Percentiles rank a stretch among this genome's conserved stretches.
Evolutionary conservation across 2,797 vertebrate species (phyloP).

Genomic region (Pyrrhura leucotis): DNA sequence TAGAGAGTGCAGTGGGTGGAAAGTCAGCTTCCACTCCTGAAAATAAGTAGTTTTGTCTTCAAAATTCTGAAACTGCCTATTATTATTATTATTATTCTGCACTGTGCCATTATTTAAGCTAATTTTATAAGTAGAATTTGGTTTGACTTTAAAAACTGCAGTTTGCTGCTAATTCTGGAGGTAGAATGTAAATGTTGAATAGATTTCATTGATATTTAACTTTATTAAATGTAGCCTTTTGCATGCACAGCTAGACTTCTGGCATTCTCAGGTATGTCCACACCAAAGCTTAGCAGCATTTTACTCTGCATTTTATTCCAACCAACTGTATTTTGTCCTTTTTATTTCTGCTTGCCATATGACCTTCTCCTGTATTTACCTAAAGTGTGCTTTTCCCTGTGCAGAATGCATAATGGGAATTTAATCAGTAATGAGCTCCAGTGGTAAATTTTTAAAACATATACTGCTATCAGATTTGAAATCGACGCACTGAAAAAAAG

Average conservation of each 20-base stretch:
- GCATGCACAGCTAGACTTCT: background rate
- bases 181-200: background rate
- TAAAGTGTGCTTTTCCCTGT: background rate
- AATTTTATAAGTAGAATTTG: background rate
- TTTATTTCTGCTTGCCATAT: background rate
- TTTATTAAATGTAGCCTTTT: background rate
- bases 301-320: background rate
- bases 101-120: background rate
- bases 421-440: background rate
- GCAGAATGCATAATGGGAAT: background rate
- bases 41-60: conserved; percentile 4
- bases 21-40: background rate
- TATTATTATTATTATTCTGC: background rate
- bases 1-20: background rate
- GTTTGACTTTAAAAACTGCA: background rate
- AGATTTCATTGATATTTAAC: background rate
- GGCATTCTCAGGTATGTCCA: background rate
- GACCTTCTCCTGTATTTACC: background rate
- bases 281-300: background rate
- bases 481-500: background rate
- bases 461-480: background rate
- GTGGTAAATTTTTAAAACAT: background rate
- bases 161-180: background rate
- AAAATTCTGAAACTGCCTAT: background rate
- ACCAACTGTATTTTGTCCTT: background rate